A percentile compares a stretch with the other conserved stretches of the same genome.
phyloP scores from a whole-genome alignment of 53 echinoderm and acorn worm genomes.

The Crossaster papposus region DNA sequence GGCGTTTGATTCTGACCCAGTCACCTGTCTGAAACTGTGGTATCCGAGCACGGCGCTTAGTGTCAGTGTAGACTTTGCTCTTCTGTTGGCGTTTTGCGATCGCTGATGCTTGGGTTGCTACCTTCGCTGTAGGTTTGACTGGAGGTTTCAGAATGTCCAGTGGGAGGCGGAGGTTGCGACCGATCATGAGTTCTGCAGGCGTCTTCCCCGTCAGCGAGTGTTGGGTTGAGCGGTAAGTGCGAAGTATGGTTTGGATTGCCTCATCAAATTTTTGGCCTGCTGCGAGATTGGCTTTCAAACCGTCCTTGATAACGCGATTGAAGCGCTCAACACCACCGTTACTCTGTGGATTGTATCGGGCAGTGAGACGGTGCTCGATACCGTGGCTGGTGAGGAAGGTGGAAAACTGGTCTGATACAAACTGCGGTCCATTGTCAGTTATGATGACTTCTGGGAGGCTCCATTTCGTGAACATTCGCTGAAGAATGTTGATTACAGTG shows the following conservation, averaged over 20 bases:
- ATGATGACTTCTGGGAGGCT: slow-evolving; percentile 57
- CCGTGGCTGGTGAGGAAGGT: slow-evolving; percentile 45
- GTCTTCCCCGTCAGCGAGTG: slow-evolving; percentile 61
- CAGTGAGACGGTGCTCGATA: slow-evolving; percentile 55
- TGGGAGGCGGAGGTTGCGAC: too few relatives aligned
- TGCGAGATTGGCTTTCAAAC: slow-evolving; percentile 58
- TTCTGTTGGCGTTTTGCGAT: too few relatives aligned
- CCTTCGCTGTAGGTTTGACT: too few relatives aligned
- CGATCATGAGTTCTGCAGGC: slow-evolving; percentile 69
- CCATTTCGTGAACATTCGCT: slow-evolving; percentile 56
- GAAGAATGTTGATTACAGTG: slow-evolving; percentile 57
- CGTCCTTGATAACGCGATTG: slow-evolving; percentile 59
- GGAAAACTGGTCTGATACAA: slow-evolving; percentile 56
- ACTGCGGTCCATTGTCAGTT: slow-evolving; percentile 67
- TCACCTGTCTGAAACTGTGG: too few relatives aligned
- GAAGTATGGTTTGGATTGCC: slow-evolving; percentile 60
- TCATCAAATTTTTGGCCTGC: slow-evolving; percentile 52
- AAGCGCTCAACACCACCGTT: slow-evolving; percentile 66
- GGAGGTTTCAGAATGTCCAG: too few relatives aligned
- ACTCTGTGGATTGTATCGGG: slow-evolving; percentile 65
- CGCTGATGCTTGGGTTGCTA: too few relatives aligned
- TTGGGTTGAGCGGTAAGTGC: too few relatives aligned
- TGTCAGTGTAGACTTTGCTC: too few relatives aligned
- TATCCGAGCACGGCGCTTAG: too few relatives aligned
- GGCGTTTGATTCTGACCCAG: too few relatives aligned